phyloP scores from a whole-genome alignment of 1,140 invertebrate genomes.

The Ditylenchus dipsaci region DNA sequence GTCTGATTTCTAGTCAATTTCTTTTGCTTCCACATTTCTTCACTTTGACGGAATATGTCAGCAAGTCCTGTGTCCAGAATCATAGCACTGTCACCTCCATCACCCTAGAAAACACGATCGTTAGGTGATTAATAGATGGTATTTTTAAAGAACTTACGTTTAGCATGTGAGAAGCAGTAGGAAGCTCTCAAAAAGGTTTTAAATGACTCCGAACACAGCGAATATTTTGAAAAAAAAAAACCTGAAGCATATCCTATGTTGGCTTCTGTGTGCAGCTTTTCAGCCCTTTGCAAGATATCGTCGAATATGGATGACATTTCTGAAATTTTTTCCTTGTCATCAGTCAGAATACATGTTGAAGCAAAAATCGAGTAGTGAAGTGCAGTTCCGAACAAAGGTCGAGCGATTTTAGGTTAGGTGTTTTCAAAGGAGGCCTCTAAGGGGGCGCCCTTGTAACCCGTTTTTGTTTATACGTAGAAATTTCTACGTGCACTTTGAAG shows the following conservation, averaged over 20 bases:
- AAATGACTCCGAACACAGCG: too few relatives aligned
- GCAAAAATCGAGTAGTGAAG: too few relatives aligned
- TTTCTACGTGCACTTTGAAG: too few relatives aligned
- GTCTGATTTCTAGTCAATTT: conserved; percentile 20
- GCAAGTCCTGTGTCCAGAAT: conserved; percentile 15
- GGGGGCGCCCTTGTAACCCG: too few relatives aligned
- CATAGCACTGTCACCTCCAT: not conserved
- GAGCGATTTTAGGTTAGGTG: too few relatives aligned
- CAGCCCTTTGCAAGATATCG: conserved; percentile 27
- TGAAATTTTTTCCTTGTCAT: not conserved
- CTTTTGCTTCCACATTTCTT: conserved; percentile 45
- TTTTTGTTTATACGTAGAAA: too few relatives aligned
- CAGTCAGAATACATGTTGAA: too few relatives aligned
- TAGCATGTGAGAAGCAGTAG: not conserved
- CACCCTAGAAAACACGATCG: not conserved
- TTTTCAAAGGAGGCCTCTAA: too few relatives aligned
- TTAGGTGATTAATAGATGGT: not conserved
- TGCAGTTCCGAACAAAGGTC: too few relatives aligned
- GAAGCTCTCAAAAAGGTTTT: conserved; percentile 2
- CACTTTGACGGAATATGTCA: conserved; percentile 36
- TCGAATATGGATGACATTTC: conserved; percentile 20
- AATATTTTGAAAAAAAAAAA: not conserved
- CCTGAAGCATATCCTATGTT: conserved; percentile 9
- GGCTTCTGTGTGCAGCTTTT: conserved; percentile 23
- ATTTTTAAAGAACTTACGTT: not conserved